Evolutionary conservation across 2,888 invertebrate genomes (phyloP), one percentile per base, ranked within the genome.

Genomic region (Acronicta alni): DNA sequence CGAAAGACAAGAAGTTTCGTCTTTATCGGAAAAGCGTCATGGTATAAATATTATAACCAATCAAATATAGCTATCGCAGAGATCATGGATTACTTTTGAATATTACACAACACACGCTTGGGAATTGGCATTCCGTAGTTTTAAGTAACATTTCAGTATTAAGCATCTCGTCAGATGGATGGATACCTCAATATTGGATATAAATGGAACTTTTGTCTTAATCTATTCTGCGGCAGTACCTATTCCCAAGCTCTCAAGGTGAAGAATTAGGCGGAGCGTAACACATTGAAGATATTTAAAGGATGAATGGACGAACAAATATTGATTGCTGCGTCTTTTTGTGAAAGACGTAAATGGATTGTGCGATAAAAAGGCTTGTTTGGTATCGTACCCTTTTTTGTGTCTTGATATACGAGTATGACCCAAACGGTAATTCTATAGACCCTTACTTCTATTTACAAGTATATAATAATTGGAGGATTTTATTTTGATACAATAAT

Each of bases 221-320:
- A 60, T 41, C 3, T 52, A 15, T 15, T 14, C 15, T 41, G n/a
- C 12, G 3, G n/a, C 0, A 44, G 30, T 39, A 49, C 49, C 54
- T 45, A 35, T 5, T 35, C 35, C 7, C 44, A 39, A 14, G 35
- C 46, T 57, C 58, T 55, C 61, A 64, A 58, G 57, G 56, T 63
- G 20, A 67, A 48, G 62, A 60, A 58, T 63, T 56, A 56, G 49
- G 42, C 38, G 46, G 35, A 55, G 20, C 47, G 23, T 58, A 54
- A 59, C 23, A 47, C 49, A 45, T 48, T 45, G 38, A 39, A 48
- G 51, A 32, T 53, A 53, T 68, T 57, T 41, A 44, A 53, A 44
- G 44, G 48, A 48, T 32, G 30, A 47, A 52, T 35, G 55, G 18
- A 17, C 41, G 53, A 18, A 16, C 10, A 43, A 53, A 56, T 42